Conservation (phyloP, 2,888 invertebrate species). For the Galerucella nymphaeae region DNA sequence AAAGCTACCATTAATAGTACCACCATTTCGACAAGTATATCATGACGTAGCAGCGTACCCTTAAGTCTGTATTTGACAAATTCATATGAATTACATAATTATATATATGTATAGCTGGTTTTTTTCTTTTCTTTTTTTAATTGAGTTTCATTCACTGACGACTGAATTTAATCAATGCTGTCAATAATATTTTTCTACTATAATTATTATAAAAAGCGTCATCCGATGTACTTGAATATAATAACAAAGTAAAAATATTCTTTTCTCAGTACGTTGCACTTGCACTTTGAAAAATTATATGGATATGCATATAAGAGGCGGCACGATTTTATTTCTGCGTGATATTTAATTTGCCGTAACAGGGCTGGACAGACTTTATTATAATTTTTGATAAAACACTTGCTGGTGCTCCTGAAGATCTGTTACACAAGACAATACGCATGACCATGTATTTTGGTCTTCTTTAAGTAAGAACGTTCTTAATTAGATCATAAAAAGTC, state of each 20-base stretch:
- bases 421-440: no score
- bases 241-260: slow-evolving; percentile 3
- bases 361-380: neutral
- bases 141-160: neutral
- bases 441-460: no score
- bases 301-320: neutral
- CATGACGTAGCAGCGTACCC: no score
- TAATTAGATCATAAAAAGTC: no score
- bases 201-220: slow-evolving; percentile 8
- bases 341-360: neutral
- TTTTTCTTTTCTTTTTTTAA: neutral
- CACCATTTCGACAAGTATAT: no score
- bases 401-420: no score
- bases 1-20: no score
- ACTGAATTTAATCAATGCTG: slow-evolving; percentile 3
- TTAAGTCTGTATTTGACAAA: neutral
- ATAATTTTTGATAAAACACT: no score
- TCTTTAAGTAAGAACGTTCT: no score
- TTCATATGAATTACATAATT: neutral
- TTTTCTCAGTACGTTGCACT: neutral
- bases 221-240: neutral
- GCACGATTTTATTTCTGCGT: neutral
- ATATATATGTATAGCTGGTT: neutral
- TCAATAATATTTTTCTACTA: neutral
- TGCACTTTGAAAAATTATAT: neutral